Percentiles rank a stretch among this genome's conserved stretches.
These are phyloP conservation scores for Dascillus cervinus DNA, from an alignment of 2,888 invertebrate genomes.

Conservation along the genomic window DNA sequence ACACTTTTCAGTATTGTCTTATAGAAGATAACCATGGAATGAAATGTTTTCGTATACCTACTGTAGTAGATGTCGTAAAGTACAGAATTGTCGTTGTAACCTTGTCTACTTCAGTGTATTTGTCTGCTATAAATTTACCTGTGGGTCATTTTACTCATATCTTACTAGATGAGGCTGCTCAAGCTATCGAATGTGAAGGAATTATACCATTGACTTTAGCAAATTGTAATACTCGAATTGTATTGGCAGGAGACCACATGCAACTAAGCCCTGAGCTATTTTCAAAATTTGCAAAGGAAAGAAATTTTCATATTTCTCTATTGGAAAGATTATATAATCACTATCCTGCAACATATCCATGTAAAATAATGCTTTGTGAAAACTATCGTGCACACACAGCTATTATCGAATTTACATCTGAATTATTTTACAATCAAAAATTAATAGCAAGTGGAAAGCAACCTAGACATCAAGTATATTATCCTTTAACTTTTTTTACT, in stretches of 20 bases:
- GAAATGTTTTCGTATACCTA: conserved; percentile 60
- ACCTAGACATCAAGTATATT: conserved; percentile 59
- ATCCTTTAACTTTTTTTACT: conserved; percentile 73
- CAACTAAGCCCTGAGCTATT: conserved; percentile 76
- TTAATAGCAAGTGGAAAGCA: conserved; percentile 66
- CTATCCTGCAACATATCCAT: conserved; percentile 66
- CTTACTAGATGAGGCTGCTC: conserved; percentile 79
- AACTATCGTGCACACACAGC: conserved; percentile 78
- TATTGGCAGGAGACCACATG: conserved; percentile 82
- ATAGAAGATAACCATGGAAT: conserved; percentile 45
- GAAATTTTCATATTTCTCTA: conserved; percentile 64
- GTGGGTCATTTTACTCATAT: conserved; percentile 73
- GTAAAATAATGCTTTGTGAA: conserved; percentile 71
- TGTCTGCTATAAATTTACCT: conserved; percentile 59
- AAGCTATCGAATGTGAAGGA: conserved; percentile 80
- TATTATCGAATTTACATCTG: conserved; percentile 74
- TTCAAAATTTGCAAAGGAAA: conserved; percentile 63
- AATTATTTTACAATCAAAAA: conserved; percentile 72
- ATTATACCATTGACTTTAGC: conserved; percentile 72
- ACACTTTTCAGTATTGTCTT: conserved; percentile 62
- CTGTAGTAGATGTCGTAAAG: conserved; percentile 60
- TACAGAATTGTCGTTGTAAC: conserved; percentile 73
- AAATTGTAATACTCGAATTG: conserved; percentile 62
- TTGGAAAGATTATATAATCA: conserved; percentile 70
- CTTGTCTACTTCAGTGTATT: conserved; percentile 66